Evolutionary conservation across 2,888 invertebrate genomes (phyloP), one percentile per base, ranked within the genome.

Genomic region (Drosophila setosimentum): DNA sequence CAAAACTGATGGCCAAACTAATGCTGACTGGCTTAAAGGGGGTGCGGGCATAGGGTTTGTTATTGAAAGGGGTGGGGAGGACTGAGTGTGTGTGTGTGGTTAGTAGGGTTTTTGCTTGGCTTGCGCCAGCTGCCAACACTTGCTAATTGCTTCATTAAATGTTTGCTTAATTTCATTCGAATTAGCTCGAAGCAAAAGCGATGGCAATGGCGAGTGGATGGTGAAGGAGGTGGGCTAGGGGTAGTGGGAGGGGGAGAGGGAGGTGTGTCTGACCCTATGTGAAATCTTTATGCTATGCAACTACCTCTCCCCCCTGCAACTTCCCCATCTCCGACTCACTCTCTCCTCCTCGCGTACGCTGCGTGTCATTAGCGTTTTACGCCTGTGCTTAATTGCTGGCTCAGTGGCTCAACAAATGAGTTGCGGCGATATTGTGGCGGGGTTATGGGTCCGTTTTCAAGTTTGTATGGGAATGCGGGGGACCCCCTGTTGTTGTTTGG

Each of bases 121-220:
- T 63, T 58, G 57, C 61, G 72, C 68, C 77, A 76, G 76, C 77
- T 78, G 77, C 69, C 78, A 76, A 73, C 76, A 80, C 85, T 87
- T 82, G 88, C 86, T 87, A 89, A 87, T 87, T 87, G 86, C 86
- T 87, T 87, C 86, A 89, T 87, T 87, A 87, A 89, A 89, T 87
- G 87, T 85, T 89, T 87, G 87, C 87, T 83, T 87, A 87, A 87
- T 87, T 87, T 87, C 86, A 69, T 87, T 85, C 88, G 76, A 87
- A 89, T 87, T 87, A 87, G 88, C 87, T 83, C 68, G 57, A 72
- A 48, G 69, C 67, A 67, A 70, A 69, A 63, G 59, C 70, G 68
- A 24, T 50, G 60, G 49, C 50, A 55, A 32, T 57, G 40, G 58
- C 37, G 45, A 68, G 27, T 60, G 57, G 1, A 0, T 29, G 10